Conservation (phyloP, 2,113 vertebrate species). For the Phainopepla nitens region DNA sequence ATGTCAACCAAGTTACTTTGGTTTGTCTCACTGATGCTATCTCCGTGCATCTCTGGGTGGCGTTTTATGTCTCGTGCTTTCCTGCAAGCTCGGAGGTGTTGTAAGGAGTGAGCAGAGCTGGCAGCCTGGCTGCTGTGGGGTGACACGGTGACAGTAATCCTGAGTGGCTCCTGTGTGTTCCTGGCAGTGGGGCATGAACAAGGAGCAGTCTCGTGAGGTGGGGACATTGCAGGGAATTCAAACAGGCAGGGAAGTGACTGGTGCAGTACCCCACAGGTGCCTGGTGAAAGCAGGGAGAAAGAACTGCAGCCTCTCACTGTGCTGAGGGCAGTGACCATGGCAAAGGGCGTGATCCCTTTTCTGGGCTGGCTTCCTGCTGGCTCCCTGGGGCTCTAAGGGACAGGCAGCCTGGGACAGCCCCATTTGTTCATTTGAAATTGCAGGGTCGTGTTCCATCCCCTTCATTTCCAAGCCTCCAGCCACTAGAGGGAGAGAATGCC, state of each 20-base stretch:
- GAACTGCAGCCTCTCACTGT: accelerated
- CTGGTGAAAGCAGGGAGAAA: background rate
- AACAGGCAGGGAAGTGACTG: accelerated
- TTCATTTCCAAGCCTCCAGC: constrained; percentile 27
- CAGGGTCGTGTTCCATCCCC: background rate
- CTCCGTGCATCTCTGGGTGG: background rate
- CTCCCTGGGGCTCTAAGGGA: background rate
- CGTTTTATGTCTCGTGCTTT: background rate
- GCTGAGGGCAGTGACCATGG: background rate
- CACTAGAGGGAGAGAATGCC: constrained; percentile 54
- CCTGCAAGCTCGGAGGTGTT: accelerated
- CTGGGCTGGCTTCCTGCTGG: background rate
- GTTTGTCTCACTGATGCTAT: background rate
- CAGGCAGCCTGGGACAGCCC: background rate
- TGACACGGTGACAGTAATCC: background rate
- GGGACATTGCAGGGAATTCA: background rate
- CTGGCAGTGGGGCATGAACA: background rate
- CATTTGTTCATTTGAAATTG: background rate
- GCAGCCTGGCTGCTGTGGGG: background rate
- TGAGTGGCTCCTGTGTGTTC: background rate
- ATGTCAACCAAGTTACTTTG: background rate
- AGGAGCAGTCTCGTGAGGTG: accelerated
- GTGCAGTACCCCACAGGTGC: accelerated
- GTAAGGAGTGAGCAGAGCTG: background rate
- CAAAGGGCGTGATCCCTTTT: background rate